Evolutionary conservation across 2,113 vertebrate species (phyloP), one percentile per base, ranked within the genome.

Genomic region (Dunckerocampus dactyliophorus): DNA sequence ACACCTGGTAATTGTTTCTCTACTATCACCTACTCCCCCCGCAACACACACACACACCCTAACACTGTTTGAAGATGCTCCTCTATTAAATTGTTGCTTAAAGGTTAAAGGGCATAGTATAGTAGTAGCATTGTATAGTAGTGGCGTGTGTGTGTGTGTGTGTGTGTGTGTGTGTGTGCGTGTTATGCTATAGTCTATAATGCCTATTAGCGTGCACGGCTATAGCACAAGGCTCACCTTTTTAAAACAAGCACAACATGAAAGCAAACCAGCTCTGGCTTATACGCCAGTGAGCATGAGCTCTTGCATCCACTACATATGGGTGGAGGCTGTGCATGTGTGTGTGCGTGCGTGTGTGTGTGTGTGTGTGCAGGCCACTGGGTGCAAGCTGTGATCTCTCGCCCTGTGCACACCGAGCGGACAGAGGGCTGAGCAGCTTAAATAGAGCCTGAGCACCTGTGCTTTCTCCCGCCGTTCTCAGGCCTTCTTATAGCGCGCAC

Each of bases 31-130:
- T 24, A 20, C 22, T 9, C 2, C 59, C 48, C 55, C 42, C 60
- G 51, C 63, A 8, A 39, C 37, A 6, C 12, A 50, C 24, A 31
- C 51, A 31, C 17, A 45, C 21, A 65, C 45, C 19, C 61, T 37
- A 82, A 81, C 84, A 47, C 47, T 82, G 34, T 92, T 92, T 90
- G 85, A 91, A 90, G 88, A 87, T 88, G 85, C 88, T 90, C 89
- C 90, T 91, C 88, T 92, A 92, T 92, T 92, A 91, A 89, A 91
- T 86, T 82, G 88, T 88, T 89, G 92, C 90, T 90, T 86, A 86
- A 88, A 88, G 89, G 89, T 92, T 89, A 87, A 82, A 78, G 31
- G 31, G 31, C 31, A 34, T 2, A 34, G 5, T 34, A 8, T 34
- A 34, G 31, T 8, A 8, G 31, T 34, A 5, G 83, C 3, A n/a